A percentile compares a stretch with the other conserved stretches of the same genome.
Conservation (phyloP, 2,797 vertebrate genomes). For the Macropodus opercularis region DNA sequence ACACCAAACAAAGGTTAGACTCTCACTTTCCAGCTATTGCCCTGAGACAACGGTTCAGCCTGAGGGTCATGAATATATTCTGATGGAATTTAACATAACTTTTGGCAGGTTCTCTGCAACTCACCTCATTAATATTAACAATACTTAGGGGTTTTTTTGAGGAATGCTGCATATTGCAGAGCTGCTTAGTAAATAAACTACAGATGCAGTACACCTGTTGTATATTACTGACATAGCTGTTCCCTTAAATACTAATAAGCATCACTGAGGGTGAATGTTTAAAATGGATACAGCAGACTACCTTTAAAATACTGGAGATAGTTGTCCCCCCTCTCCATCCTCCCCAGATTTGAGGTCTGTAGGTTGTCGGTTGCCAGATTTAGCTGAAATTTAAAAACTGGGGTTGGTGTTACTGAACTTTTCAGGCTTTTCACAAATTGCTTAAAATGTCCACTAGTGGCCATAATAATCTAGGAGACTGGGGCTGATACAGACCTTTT, state of each 20-base stretch:
- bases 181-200: neutral
- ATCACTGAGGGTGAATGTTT: no score
- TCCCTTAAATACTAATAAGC: neutral
- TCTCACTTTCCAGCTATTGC: constrained; percentile 17
- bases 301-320: no score
- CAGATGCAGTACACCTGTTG: neutral
- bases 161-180: neutral
- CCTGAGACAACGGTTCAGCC: constrained; percentile 15
- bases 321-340: no score
- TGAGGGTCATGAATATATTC: constrained; percentile 19
- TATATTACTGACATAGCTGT: neutral
- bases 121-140: neutral
- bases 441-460: no score
- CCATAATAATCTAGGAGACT: no score
- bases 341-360: no score
- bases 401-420: no score
- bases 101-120: neutral
- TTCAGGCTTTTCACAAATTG: no score
- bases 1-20: constrained; percentile 16
- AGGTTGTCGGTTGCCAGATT: no score
- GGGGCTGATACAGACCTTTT: constrained; percentile 8
- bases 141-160: neutral
- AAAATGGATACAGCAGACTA: no score
- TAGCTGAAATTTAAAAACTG: no score
- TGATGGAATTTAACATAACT: constrained; percentile 6